Base-by-base conservation (phyloP, 2,888 invertebrate genomes). In the Itoplectis maculator region DNA sequence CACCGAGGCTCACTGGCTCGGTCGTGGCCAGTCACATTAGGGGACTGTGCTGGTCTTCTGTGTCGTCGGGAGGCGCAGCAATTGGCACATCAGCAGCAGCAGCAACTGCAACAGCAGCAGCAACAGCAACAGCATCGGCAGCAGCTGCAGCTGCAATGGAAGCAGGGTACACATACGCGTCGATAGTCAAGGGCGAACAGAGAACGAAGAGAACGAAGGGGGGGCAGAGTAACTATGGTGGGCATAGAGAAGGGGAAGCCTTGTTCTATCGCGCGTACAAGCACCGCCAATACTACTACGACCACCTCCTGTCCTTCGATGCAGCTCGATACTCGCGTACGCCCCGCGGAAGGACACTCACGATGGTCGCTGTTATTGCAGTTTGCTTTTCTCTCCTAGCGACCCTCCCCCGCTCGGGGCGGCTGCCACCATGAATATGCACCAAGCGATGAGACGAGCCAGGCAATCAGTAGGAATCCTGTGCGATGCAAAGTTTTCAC, bases 161-260 rank as follows among this genome's bases (percentile, higher is more conserved):
- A 79, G 76, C 76, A 79, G 66, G 76, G 54, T 76, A 68, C 42
- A 63, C 66, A 70, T 79, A 82, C 75, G 79, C 79, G 79, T 76
- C 84, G 84, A 84, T 82, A 81, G 84, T 82, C 80, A 83, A 85
- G 82, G 82, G 76, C 83, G 84, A 82, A 72, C 66, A 61, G 74
- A 59, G 59, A 68, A 54, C 75, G 68, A 37, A 72, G 68, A 68
- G 73, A 79, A 83, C 63, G 73, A 79, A 77, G 81, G 65, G n/a
- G n/a, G n/a, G n/a, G n/a, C n/a, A 18, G 68, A 45, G 68, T 51
- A 85, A 69, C 59, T 56, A n/a, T n/a, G n/a, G n/a, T n/a, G 77
- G 54, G 54, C 63, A 79, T 49, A 65, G 76, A 70, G 75, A 66
- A 75, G 73, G 61, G 78, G 61, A 70, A 79, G 68, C 65, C 75